phyloP scores from a whole-genome alignment of 2,888 invertebrate species.

The Clivina fossor region DNA sequence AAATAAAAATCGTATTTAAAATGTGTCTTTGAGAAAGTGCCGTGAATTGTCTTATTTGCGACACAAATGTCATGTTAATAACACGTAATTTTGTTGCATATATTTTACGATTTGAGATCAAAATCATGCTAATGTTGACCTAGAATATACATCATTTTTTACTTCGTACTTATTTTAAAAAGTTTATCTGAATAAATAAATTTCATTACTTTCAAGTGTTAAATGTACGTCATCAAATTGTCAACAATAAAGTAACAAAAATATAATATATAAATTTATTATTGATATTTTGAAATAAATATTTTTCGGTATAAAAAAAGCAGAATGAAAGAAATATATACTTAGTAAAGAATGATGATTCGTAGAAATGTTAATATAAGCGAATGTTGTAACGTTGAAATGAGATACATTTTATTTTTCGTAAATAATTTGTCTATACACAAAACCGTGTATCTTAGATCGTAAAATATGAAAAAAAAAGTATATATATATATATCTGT shows the following conservation, averaged over 20 bases:
- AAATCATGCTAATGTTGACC: too few species aligned
- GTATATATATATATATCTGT: too few species aligned
- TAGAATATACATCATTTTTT: too few species aligned
- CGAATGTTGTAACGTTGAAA: conserved; percentile 4
- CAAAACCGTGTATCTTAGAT: conserved; percentile 6
- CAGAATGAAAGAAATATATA: neutral
- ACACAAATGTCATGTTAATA: conserved; percentile 29
- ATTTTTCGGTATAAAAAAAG: too few species aligned
- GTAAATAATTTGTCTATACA: conserved; percentile 7
- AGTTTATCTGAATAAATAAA: too few species aligned
- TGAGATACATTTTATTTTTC: conserved; percentile 21
- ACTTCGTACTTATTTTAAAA: too few species aligned
- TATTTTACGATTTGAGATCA: conserved; percentile 27
- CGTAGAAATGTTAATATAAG: too few species aligned
- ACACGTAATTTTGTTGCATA: conserved; percentile 16
- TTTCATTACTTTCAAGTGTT: conserved; percentile 9
- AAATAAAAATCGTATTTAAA: conserved; percentile 31
- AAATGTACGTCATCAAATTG: conserved; percentile 1
- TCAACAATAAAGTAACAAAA: too few species aligned
- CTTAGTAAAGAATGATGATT: neutral
- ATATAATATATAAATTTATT: too few species aligned
- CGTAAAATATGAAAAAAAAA: conserved; percentile 22
- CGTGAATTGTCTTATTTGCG: conserved; percentile 30
- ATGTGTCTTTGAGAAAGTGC: conserved; percentile 35
- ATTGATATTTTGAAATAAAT: too few species aligned